Evolutionary conservation across 2,888 invertebrate species (phyloP).

Genomic region (Crocallis elinguaria): DNA sequence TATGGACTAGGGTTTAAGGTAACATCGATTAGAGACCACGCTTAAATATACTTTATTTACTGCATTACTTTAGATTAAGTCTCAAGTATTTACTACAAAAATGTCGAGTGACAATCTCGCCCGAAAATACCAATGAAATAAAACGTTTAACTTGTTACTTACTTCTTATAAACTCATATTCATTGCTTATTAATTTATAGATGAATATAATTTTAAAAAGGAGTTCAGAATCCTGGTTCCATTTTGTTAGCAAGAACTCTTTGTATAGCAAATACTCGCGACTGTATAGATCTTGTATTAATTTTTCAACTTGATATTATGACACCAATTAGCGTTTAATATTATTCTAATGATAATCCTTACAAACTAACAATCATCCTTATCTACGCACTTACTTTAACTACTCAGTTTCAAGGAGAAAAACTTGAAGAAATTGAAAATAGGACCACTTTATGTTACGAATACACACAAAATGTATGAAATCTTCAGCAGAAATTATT

Average conservation of each 20-base stretch:
- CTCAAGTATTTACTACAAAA: constrained; percentile 33
- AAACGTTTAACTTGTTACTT: no score
- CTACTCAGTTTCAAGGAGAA: constrained; percentile 8
- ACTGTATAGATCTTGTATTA: not conserved
- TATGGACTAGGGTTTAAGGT: constrained; percentile 78
- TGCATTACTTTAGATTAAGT: constrained; percentile 24
- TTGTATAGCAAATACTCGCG: not conserved
- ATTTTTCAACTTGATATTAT: constrained; percentile 33
- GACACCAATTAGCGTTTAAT: constrained; percentile 37
- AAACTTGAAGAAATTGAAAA: constrained; percentile 15
- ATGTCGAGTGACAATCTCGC: not conserved
- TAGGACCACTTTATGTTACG: not conserved
- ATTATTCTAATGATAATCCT: constrained; percentile 39
- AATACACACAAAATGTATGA: not conserved
- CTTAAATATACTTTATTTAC: constrained; percentile 28
- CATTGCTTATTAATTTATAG: no score
- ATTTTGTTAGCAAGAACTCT: no score
- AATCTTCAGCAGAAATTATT: not conserved
- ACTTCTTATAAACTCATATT: not conserved
- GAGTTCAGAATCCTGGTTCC: no score
- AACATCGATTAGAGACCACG: constrained; percentile 55
- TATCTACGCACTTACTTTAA: not conserved
- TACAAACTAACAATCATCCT: constrained; percentile 9
- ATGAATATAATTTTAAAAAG: no score
- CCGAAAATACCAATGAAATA: not conserved